Percentiles rank a stretch among this genome's conserved stretches.
Evolutionary conservation across 1,140 invertebrate genomes (phyloP).

Genomic region (Leptinotarsa lineolata): DNA sequence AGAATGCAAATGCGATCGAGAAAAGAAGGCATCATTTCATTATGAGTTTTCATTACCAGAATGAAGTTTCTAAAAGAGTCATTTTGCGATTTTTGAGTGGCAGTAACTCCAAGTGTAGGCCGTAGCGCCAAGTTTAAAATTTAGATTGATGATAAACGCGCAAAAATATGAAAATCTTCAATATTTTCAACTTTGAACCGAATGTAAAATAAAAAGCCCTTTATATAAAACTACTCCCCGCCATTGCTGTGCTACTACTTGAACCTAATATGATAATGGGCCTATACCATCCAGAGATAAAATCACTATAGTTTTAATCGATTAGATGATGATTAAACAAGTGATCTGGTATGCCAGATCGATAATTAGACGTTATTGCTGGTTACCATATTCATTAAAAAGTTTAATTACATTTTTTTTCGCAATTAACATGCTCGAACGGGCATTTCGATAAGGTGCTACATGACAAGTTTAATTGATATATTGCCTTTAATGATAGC

Average conservation of each 20-base stretch:
- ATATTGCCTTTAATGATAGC: conserved; percentile 22
- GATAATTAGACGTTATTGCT: conserved; percentile 20
- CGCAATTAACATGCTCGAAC: conserved; percentile 8
- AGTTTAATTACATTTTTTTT: conserved; percentile 26
- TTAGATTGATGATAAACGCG: too few relatives aligned
- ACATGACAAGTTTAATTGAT: conserved; percentile 26
- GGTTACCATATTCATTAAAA: conserved; percentile 13
- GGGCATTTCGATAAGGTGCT: conserved; percentile 18
- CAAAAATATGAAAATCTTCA: too few relatives aligned
- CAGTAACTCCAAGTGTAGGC: too few relatives aligned
- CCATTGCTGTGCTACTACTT: conserved; percentile 28
- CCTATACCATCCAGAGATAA: conserved; percentile 30
- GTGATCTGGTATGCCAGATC: conserved; percentile 14
- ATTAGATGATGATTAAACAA: conserved; percentile 35
- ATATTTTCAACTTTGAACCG: too few relatives aligned
- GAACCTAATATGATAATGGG: conserved; percentile 34
- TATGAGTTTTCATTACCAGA: too few relatives aligned
- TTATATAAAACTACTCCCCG: background rate
- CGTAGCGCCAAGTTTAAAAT: too few relatives aligned
- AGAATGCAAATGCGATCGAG: too few relatives aligned
- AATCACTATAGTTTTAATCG: conserved; percentile 38
- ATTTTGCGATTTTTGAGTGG: too few relatives aligned
- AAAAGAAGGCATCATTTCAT: too few relatives aligned
- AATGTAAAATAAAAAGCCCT: too few relatives aligned
- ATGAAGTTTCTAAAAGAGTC: too few relatives aligned